A percentile compares a stretch with the other conserved stretches of the same genome.
Evolutionary conservation across 2,797 vertebrate genomes (phyloP).

Genomic region (Pyrocephalus nanus): DNA sequence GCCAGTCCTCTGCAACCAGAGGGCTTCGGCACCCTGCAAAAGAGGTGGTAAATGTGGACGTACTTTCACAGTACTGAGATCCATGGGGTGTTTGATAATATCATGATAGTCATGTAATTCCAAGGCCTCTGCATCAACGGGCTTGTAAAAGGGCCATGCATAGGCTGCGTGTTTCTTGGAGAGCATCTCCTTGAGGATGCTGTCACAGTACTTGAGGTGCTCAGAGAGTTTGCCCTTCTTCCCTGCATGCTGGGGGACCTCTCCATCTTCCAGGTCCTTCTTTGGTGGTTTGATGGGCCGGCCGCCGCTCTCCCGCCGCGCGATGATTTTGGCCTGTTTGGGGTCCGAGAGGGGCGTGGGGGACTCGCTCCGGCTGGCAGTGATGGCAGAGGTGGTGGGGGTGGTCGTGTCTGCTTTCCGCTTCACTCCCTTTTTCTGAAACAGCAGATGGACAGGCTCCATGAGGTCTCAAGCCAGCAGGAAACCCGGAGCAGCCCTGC

Average conservation of each 20-base stretch:
- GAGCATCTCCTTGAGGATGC: slow-evolving; percentile 93
- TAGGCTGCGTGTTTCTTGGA: slow-evolving; percentile 90
- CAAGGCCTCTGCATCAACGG: slow-evolving; percentile 90
- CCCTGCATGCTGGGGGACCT: slow-evolving; percentile 74
- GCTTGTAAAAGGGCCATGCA: slow-evolving; percentile 97
- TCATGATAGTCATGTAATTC: slow-evolving; percentile 94
- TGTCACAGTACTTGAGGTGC: slow-evolving; percentile 88
- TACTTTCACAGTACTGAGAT: slow-evolving; percentile 95
- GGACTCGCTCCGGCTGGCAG: slow-evolving; percentile 77
- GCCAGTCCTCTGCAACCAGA: neutral
- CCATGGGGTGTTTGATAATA: slow-evolving; percentile 98
- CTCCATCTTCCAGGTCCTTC: slow-evolving; percentile 81
- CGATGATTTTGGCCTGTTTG: slow-evolving; percentile 87
- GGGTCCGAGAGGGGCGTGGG: slow-evolving; percentile 80
- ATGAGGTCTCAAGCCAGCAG: neutral
- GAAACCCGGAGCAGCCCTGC: neutral
- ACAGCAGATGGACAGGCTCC: neutral
- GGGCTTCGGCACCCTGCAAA: neutral
- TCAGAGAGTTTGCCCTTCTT: slow-evolving; percentile 81
- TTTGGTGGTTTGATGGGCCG: slow-evolving; percentile 81
- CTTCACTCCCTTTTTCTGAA: slow-evolving; percentile 88
- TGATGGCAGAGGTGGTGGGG: slow-evolving; percentile 89
- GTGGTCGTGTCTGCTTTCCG: slow-evolving; percentile 86
- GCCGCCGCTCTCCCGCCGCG: slow-evolving; percentile 79
- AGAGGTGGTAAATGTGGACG: neutral